Percentiles rank a stretch among this genome's conserved stretches.
Evolutionary conservation across 2,888 invertebrate species (phyloP).

Genomic region (Melanostoma scalare): DNA sequence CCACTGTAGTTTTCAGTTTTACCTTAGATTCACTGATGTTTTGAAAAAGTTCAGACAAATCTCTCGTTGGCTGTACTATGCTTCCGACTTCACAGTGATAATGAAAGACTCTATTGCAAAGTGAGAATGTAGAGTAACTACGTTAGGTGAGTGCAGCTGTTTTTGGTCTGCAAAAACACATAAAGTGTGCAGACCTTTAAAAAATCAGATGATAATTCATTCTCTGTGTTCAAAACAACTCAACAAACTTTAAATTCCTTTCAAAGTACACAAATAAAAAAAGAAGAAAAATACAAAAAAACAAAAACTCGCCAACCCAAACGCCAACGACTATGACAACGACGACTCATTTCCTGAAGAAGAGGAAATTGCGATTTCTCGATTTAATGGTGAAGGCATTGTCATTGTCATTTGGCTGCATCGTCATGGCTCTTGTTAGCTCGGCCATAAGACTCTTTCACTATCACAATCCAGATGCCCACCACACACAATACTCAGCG

Average conservation of each 20-base stretch:
- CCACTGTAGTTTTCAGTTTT: too few species aligned
- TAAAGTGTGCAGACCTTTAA: too few species aligned
- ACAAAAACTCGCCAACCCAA: conserved; percentile 7
- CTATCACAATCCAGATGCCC: conserved; percentile 16
- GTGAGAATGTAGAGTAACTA: too few species aligned
- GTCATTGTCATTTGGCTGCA: conserved; percentile 58
- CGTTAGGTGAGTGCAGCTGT: too few species aligned
- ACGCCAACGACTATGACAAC: conserved; percentile 18
- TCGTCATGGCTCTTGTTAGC: conserved; percentile 27
- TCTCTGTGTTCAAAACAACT: background rate
- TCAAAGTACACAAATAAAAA: background rate
- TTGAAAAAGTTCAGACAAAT: too few species aligned
- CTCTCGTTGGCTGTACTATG: too few species aligned
- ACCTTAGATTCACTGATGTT: too few species aligned
- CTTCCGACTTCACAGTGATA: too few species aligned
- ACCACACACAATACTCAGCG: conserved; percentile 9
- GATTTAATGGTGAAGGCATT: conserved; percentile 66
- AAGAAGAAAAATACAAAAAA: background rate
- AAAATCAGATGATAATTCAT: background rate
- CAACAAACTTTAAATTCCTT: conserved; percentile 1
- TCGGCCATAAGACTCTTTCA: conserved; percentile 24
- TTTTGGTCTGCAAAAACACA: too few species aligned
- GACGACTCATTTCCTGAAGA: conserved; percentile 64
- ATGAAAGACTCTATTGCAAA: too few species aligned
- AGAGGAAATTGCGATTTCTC: conserved; percentile 71